A percentile compares a stretch with the other conserved stretches of the same genome.
These are phyloP conservation scores for Cyaniris semiargus DNA, from an alignment of 2,888 invertebrate genomes.

Conservation along the genomic window DNA sequence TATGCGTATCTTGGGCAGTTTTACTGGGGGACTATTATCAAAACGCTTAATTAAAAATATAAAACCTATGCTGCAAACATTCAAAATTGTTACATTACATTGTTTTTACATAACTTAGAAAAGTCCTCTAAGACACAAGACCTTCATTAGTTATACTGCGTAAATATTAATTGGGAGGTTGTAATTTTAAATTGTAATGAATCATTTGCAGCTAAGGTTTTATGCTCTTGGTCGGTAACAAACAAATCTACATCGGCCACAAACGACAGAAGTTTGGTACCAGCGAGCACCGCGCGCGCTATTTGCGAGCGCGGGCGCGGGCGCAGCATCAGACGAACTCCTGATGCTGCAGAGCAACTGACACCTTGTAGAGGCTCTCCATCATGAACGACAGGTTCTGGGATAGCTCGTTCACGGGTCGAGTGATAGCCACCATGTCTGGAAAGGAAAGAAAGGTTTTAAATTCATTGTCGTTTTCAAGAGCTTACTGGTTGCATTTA, in stretches of 20 bases:
- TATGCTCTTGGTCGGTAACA: background rate
- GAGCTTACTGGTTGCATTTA: no score
- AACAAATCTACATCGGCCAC: background rate
- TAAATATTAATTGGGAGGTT: no score
- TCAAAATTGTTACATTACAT: no score
- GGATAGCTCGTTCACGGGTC: conserved; percentile 71
- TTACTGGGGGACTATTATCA: background rate
- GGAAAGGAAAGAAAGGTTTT: conserved; percentile 35
- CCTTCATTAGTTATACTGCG: no score
- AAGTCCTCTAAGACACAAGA: no score
- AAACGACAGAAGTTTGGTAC: conserved; percentile 2
- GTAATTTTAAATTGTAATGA: no score
- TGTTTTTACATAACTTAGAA: no score
- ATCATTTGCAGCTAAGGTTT: no score
- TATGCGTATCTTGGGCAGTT: background rate
- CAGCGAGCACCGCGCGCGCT: conserved; percentile 2
- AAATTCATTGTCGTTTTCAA: background rate
- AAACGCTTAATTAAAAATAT: background rate
- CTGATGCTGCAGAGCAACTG: conserved; percentile 68
- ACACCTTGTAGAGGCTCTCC: conserved; percentile 76
- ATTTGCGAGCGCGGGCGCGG: conserved; percentile 29
- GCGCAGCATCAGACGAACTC: conserved; percentile 55
- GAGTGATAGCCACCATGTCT: conserved; percentile 77
- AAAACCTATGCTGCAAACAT: background rate
- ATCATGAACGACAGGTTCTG: conserved; percentile 75